A percentile compares a stretch with the other conserved stretches of the same genome.
These are phyloP conservation scores for Peromyscus attwateri DNA, from an alignment of 2,797 vertebrate genomes.

Conservation along the genomic window DNA sequence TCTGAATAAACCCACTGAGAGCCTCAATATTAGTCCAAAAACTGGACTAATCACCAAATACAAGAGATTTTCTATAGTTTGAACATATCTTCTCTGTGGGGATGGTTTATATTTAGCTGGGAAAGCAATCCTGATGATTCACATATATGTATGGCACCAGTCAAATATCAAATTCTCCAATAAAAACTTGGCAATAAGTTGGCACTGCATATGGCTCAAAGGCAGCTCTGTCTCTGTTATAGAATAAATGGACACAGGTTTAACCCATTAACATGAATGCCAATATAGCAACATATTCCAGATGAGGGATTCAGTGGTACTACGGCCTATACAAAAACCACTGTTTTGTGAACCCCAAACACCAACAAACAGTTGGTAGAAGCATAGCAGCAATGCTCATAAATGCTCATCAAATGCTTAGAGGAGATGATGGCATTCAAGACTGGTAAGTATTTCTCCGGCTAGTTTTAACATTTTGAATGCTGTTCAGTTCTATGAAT, in stretches of 20 bases:
- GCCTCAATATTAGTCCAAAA: neutral
- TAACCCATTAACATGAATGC: neutral
- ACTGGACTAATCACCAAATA: neutral
- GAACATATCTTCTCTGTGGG: neutral
- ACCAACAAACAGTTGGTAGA: neutral
- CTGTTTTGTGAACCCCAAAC: conserved; percentile 3
- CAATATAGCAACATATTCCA: neutral
- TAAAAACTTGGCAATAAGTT: neutral
- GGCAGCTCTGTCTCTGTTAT: neutral
- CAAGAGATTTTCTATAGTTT: conserved; percentile 20
- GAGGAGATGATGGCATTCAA: neutral
- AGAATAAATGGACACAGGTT: conserved; percentile 25
- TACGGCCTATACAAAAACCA: neutral
- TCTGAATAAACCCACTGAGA: neutral
- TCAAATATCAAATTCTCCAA: conserved; percentile 35
- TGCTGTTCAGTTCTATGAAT: neutral
- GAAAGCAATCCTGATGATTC: neutral
- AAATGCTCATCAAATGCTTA: neutral
- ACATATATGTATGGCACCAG: neutral
- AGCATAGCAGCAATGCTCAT: neutral
- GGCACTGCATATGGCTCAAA: neutral
- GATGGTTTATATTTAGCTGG: conserved; percentile 41
- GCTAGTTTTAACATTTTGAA: neutral
- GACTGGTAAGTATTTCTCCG: neutral
- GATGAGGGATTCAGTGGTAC: neutral